Conservation (phyloP, 2,797 vertebrate species). For the Cottoperca gobio region DNA sequence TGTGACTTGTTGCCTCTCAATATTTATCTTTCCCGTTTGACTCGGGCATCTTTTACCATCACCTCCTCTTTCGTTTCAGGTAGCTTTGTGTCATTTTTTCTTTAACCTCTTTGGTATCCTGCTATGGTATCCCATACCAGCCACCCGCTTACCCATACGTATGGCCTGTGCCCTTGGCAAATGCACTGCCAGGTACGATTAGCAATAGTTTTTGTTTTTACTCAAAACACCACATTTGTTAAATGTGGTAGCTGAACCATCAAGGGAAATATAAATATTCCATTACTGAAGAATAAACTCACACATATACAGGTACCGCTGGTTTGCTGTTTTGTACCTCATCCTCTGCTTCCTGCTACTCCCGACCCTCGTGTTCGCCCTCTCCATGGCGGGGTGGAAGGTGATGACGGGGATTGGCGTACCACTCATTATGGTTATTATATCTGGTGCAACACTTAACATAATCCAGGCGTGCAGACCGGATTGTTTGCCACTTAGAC, state of each 20-base stretch:
- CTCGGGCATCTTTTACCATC: not conserved
- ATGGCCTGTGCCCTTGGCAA: conserved; percentile 63
- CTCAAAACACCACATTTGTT: too few species aligned
- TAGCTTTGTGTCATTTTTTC: conserved; percentile 69
- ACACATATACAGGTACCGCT: conserved; percentile 42
- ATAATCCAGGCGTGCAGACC: conserved; percentile 41
- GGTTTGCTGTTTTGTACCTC: conserved; percentile 64
- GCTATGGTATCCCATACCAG: conserved; percentile 68
- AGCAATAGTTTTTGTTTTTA: too few species aligned
- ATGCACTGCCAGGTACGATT: conserved; percentile 44
- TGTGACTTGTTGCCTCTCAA: too few species aligned
- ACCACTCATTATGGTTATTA: conserved; percentile 32
- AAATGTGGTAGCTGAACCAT: too few species aligned
- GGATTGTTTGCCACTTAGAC: conserved; percentile 37
- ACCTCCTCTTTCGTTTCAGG: conserved; percentile 27
- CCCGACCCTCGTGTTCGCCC: conserved; percentile 54
- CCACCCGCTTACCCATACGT: conserved; percentile 56
- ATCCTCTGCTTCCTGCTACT: conserved; percentile 58
- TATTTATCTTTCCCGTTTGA: too few species aligned
- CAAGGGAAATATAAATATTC: too few species aligned
- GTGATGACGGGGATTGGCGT: conserved; percentile 44
- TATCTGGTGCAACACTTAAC: conserved; percentile 29
- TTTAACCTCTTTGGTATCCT: conserved; percentile 67
- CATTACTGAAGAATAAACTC: too few species aligned
- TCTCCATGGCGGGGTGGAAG: conserved; percentile 65